phyloP scores from a whole-genome alignment of 2,113 vertebrate species.

The Nematolebias whitei region DNA sequence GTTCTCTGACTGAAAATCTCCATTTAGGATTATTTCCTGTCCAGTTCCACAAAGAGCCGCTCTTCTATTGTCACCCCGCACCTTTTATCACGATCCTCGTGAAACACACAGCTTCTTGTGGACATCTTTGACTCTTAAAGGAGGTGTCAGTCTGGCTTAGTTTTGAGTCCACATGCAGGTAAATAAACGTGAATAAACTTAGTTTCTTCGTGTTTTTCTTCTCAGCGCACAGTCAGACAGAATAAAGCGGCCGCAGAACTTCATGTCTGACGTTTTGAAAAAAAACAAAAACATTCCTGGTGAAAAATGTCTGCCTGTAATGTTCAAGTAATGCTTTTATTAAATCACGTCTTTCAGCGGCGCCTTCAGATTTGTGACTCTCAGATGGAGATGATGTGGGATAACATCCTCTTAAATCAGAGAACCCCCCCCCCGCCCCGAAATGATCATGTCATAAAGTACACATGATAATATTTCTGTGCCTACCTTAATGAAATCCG shows the following conservation, averaged over 20 bases:
- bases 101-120: neutral
- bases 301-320: constrained; percentile 2
- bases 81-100: constrained; percentile 22
- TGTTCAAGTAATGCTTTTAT: constrained; percentile 21
- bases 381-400: constrained; percentile 1
- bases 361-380: constrained; percentile 17
- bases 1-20: constrained; percentile 51
- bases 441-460: constrained; percentile 1
- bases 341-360: constrained; percentile 16
- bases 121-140: neutral
- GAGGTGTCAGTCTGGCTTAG: too few relatives aligned
- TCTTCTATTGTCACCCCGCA: constrained; percentile 9
- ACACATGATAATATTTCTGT: constrained; percentile 18
- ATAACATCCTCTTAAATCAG: constrained; percentile 9
- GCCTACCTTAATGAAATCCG: constrained; percentile 66
- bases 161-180: too few relatives aligned
- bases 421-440: neutral
- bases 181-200: too few relatives aligned
- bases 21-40: constrained; percentile 50
- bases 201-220: too few relatives aligned
- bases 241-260: neutral
- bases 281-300: constrained; percentile 14
- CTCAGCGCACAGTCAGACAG: too few relatives aligned
- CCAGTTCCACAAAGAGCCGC: constrained; percentile 13
- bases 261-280: constrained; percentile 3